Conservation (phyloP, 2,797 vertebrate genomes). For the Gymnoscopelus braueri region DNA sequence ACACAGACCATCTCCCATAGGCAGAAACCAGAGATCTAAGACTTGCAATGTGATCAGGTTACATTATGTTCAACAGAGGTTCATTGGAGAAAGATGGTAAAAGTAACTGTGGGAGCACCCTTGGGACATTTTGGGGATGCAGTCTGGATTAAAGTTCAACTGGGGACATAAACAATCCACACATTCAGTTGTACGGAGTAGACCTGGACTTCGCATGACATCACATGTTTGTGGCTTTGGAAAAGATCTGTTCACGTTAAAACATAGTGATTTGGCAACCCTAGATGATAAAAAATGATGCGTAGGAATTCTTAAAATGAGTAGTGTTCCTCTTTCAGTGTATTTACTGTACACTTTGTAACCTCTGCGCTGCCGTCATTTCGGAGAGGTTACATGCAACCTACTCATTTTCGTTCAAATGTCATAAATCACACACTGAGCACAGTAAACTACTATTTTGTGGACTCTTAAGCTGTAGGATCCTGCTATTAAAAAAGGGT, state of each 20-base stretch:
- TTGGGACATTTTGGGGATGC: too few species aligned
- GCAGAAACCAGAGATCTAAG: too few species aligned
- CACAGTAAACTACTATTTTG: not conserved
- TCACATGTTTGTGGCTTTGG: not conserved
- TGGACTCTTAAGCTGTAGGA: not conserved
- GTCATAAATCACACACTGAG: constrained; percentile 16
- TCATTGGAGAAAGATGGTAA: too few species aligned
- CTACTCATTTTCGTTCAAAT: constrained; percentile 30
- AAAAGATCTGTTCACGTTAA: not conserved
- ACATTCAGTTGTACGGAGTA: not conserved
- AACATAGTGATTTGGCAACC: not conserved
- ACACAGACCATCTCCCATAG: too few species aligned
- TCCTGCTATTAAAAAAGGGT: not conserved
- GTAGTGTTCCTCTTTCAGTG: not conserved
- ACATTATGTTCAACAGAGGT: too few species aligned
- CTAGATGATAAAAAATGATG: too few species aligned
- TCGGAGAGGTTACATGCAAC: not conserved
- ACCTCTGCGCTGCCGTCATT: not conserved
- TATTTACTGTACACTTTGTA: not conserved
- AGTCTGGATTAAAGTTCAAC: too few species aligned
- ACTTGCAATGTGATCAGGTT: too few species aligned
- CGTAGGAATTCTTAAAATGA: not conserved
- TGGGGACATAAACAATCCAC: too few species aligned
- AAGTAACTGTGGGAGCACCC: too few species aligned
- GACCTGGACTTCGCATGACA: not conserved